Conservation (phyloP, 2,888 invertebrate species). For the Drosophila pseudotalamancana region DNA sequence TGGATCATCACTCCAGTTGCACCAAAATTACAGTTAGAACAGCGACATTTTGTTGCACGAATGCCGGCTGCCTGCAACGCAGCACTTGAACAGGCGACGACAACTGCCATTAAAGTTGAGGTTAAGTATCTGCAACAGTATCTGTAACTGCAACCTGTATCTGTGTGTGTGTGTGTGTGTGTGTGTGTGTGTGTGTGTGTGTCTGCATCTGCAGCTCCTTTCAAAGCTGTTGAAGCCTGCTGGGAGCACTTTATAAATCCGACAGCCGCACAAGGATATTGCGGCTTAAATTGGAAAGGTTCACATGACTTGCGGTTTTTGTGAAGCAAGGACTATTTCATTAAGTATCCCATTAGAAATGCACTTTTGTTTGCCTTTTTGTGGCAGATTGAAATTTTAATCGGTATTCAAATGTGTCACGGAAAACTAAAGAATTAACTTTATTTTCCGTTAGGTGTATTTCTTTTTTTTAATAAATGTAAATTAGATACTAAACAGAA, state of each 20-base stretch:
- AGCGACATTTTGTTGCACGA: constrained; percentile 12
- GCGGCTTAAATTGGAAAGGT: neutral
- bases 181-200: neutral
- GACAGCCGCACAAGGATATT: neutral
- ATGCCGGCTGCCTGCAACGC: constrained; percentile 7
- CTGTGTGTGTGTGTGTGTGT: neutral
- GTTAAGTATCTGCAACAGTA: constrained; percentile 10
- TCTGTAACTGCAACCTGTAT: constrained; percentile 4
- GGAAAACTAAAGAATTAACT: too few relatives aligned
- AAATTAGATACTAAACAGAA: too few relatives aligned
- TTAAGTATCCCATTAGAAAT: too few relatives aligned
- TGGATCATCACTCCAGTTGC: constrained; percentile 3
- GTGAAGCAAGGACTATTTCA: neutral
- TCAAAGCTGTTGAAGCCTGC: neutral
- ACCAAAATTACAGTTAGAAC: constrained; percentile 2
- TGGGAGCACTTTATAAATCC: neutral
- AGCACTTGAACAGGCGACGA: constrained; percentile 7
- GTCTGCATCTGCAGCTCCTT: neutral
- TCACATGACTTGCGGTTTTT: neutral
- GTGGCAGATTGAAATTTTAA: too few relatives aligned
- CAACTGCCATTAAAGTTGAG: constrained; percentile 5
- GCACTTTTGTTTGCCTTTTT: neutral
- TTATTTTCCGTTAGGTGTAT: too few relatives aligned
- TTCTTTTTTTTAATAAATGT: too few relatives aligned
- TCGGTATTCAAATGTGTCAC: neutral